Evolutionary conservation across 2,888 invertebrate species (phyloP), one percentile per base, ranked within the genome.

Genomic region (Biston betularia): DNA sequence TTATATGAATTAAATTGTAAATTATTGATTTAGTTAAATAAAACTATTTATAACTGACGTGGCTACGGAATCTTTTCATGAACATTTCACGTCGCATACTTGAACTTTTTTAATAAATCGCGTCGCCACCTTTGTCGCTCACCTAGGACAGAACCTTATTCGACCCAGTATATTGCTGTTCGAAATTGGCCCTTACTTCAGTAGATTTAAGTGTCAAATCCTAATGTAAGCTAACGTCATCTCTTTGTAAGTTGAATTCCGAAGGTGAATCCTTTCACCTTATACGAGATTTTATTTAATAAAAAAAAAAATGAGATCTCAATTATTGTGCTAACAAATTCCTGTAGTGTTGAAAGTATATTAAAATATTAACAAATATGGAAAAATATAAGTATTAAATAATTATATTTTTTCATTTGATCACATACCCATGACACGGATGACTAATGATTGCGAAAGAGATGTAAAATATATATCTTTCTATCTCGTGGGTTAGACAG

Each of bases 141-240:
- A 35, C 35, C 2, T 50, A 34, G 35, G 50, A 50, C 50, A 50
- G n/a, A 35, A n/a, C 50, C 55, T 55, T 55, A 15, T 40, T 53
- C 15, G 4, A 35, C 64, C 72, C 70, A 65, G 59, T 70, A 69
- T 54, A n/a, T 1, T 52, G 44, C 34, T 49, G 45, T 65, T 56
- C 33, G 10, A 68, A 56, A 63, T 65, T 68, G 68, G 33, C 33
- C 62, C 70, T 49, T 72, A 61, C 52, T 14, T 40, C 8, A 35
- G 68, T 72, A 59, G 68, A 11, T 7, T 64, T 69, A 67, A 62
- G 24, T 57, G 33, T 65, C 54, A 50, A 45, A 15, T 74, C 70
- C 73, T 45, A 55, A 68, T 3, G 42, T 60, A 68, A 58, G 72
- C 70, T 74, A 67, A 70, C 55, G 42, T 53, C 65, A 34, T 68